Conservation (phyloP, 2,888 invertebrate species). For the Plebejus argus region DNA sequence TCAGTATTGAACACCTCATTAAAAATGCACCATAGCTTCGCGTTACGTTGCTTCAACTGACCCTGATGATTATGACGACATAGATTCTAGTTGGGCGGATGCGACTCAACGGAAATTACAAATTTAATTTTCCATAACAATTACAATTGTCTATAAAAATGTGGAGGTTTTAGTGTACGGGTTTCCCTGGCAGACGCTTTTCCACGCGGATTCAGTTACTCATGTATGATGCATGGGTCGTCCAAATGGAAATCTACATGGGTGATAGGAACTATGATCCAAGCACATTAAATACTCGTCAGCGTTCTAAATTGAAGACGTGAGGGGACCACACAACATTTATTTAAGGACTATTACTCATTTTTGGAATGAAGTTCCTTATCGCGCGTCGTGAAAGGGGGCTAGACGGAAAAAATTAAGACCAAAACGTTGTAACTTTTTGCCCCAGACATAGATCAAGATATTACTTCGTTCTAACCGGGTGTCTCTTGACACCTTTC, state of each 20-base stretch:
- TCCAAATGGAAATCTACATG: constrained; percentile 18
- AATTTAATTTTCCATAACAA: constrained; percentile 21
- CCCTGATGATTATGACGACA: background rate
- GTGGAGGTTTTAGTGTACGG: constrained; percentile 4
- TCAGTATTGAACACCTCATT: background rate
- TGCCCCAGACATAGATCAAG: too few species aligned
- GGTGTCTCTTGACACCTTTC: too few species aligned
- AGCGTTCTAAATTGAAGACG: too few species aligned
- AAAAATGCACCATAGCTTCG: background rate
- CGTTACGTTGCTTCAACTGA: background rate
- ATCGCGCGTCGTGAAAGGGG: too few species aligned
- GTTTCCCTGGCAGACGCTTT: background rate
- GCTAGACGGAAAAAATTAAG: too few species aligned
- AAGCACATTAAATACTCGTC: background rate
- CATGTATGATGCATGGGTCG: background rate
- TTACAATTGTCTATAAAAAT: constrained; percentile 17
- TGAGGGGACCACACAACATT: too few species aligned
- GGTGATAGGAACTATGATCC: background rate
- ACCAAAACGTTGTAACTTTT: too few species aligned
- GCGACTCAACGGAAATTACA: background rate
- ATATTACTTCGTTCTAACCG: too few species aligned
- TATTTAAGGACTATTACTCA: too few species aligned
- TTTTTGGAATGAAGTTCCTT: too few species aligned
- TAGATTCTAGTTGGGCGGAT: background rate
- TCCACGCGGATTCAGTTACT: constrained; percentile 21